A percentile compares a stretch with the other conserved stretches of the same genome.
phyloP scores from a whole-genome alignment of 2,113 vertebrate genomes.

The Serinus canaria region DNA sequence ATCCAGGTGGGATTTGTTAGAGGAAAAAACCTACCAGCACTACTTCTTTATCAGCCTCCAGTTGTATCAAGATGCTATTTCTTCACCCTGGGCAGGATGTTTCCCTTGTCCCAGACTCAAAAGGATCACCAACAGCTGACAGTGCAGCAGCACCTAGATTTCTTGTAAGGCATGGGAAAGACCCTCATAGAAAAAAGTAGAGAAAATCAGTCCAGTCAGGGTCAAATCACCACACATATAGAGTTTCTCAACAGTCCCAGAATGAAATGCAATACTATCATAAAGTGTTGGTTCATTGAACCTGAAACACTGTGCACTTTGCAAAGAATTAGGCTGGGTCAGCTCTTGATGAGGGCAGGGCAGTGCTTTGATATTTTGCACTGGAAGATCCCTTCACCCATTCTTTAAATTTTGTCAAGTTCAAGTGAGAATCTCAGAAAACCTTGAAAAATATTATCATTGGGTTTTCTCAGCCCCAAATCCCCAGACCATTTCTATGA shows the following conservation, averaged over 20 bases:
- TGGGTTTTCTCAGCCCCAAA: neutral
- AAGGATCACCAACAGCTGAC: neutral
- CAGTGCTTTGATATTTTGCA: neutral
- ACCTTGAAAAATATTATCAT: neutral
- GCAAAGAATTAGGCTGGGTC: neutral
- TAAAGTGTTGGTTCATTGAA: neutral
- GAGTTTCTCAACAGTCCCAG: neutral
- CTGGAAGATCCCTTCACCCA: neutral
- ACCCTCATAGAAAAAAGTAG: neutral
- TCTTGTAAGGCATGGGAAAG: neutral
- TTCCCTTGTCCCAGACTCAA: neutral
- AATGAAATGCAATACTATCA: neutral
- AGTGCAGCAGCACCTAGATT: neutral
- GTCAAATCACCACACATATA: neutral
- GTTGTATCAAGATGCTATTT: neutral
- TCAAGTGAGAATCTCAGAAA: neutral
- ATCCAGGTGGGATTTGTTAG: neutral
- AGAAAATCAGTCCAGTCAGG: neutral
- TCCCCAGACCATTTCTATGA: neutral
- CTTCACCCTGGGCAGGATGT: neutral
- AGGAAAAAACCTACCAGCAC: rapidly evolving
- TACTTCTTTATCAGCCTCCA: neutral
- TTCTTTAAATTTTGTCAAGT: neutral
- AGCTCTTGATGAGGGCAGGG: neutral
- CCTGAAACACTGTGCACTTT: neutral